Percentiles rank a stretch among this genome's conserved stretches.
These are phyloP conservation scores for Polietes domitor DNA, from an alignment of 2,888 invertebrate species.

Conservation along the genomic window DNA sequence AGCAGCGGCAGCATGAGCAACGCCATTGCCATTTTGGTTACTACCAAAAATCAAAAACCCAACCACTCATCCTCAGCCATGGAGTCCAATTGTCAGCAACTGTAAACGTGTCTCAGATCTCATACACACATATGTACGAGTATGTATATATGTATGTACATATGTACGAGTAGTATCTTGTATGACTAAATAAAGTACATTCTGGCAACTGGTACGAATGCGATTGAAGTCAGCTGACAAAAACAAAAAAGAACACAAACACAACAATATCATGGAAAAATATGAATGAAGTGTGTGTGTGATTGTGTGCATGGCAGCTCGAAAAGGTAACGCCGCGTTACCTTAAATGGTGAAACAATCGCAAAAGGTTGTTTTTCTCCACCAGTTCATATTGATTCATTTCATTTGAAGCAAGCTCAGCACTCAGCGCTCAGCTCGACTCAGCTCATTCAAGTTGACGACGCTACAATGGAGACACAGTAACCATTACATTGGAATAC, in stretches of 20 bases:
- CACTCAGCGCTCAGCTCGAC: not conserved
- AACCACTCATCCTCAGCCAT: not conserved
- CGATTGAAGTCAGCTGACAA: not conserved
- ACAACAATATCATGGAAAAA: conserved; percentile 9
- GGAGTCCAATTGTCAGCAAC: not conserved
- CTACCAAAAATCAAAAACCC: too few relatives aligned
- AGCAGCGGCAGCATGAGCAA: not conserved
- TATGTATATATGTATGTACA: too few relatives aligned
- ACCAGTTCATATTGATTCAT: conserved; percentile 35
- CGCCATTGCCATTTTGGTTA: conserved; percentile 1
- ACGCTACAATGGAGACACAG: conserved; percentile 33
- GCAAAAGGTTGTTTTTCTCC: conserved; percentile 57
- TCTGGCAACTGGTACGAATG: not conserved
- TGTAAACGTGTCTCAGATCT: conserved; percentile 20
- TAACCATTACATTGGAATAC: conserved; percentile 37
- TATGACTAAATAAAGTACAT: conserved; percentile 44
- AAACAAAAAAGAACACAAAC: too few relatives aligned
- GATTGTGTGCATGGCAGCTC: not conserved
- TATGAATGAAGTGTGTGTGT: conserved; percentile 41
- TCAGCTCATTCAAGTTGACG: not conserved
- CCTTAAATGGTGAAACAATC: conserved; percentile 62
- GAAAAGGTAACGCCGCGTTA: conserved; percentile 54
- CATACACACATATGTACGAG: too few relatives aligned
- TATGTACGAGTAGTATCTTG: too few relatives aligned
- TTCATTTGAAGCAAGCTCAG: conserved; percentile 11